Percentiles rank a stretch among this genome's conserved stretches.
phyloP scores from a whole-genome alignment of 2,113 vertebrate species.

The Isurus oxyrinchus region DNA sequence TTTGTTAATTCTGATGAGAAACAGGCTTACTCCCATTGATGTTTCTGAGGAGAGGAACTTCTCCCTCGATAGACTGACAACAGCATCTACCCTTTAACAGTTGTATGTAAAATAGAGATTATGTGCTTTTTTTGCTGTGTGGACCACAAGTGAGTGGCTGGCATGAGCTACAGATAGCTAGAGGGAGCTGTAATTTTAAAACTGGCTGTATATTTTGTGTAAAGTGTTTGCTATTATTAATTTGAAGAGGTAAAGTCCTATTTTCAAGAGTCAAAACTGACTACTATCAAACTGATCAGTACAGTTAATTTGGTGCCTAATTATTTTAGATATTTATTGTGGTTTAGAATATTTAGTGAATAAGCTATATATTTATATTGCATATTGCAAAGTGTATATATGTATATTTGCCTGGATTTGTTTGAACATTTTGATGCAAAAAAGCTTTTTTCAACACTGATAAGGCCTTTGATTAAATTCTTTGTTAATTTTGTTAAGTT shows the following conservation, averaged over 20 bases:
- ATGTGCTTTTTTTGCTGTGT: background rate
- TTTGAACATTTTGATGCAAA: conserved; percentile 58
- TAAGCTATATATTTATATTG: conserved; percentile 82
- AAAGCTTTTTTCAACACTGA: conserved; percentile 55
- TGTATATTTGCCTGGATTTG: conserved; percentile 62
- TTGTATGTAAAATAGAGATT: background rate
- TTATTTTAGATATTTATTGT: conserved; percentile 80
- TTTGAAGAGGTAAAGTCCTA: conserved; percentile 52
- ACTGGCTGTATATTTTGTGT: conserved; percentile 58
- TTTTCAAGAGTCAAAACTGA: conserved; percentile 52
- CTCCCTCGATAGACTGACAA: background rate
- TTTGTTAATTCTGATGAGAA: background rate
- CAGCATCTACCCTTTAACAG: background rate
- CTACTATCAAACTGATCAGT: conserved; percentile 60
- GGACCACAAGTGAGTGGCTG: conserved; percentile 44
- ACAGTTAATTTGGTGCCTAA: conserved; percentile 75
- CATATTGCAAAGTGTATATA: conserved; percentile 85
- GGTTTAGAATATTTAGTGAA: conserved; percentile 66
- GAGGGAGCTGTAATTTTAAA: conserved; percentile 22
- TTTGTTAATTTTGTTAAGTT: conserved; percentile 33
- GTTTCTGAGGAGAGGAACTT: background rate
- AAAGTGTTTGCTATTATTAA: conserved; percentile 58
- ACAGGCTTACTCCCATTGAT: background rate
- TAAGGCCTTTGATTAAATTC: conserved; percentile 41
- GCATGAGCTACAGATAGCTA: conserved; percentile 39